These are phyloP conservation scores for Harlomillsia oculata DNA, from an alignment of 1,140 invertebrate genomes.

Conservation along the genomic window DNA sequence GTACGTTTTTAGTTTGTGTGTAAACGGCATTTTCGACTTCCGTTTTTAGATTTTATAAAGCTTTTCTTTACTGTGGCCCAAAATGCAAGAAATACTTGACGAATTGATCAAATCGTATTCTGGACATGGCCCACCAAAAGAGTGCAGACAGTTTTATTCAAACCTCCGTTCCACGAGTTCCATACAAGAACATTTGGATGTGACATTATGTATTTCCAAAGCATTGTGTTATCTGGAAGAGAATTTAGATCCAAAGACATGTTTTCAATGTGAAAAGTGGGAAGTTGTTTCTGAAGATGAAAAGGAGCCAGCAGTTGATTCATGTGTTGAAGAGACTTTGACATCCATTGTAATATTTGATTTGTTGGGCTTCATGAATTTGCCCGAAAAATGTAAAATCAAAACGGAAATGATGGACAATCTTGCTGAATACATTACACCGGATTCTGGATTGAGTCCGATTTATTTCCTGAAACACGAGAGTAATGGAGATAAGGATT, in stretches of 20 bases:
- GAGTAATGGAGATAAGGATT: not conserved
- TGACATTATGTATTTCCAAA: not conserved
- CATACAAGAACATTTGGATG: not conserved
- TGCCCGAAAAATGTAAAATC: not conserved
- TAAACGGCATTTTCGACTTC: no score
- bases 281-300: not conserved
- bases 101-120: not conserved
- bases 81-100: not conserved
- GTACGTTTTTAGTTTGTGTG: no score
- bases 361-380: not conserved
- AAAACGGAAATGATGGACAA: not conserved
- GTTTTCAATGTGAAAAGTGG: conserved; percentile 1
- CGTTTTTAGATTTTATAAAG: no score
- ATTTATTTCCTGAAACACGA: not conserved
- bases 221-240: not conserved
- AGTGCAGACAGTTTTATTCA: conserved; percentile 12
- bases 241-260: not conserved
- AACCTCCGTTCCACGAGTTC: conserved; percentile 1
- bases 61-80: not conserved
- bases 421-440: conserved; percentile 7
- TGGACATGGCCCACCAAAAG: not conserved
- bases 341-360: conserved; percentile 8
- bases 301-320: not conserved
- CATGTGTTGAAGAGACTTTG: not conserved
- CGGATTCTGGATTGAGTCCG: not conserved